phyloP scores from a whole-genome alignment of 2,797 vertebrate genomes.

The Parauchenoglanis ngamensis region DNA sequence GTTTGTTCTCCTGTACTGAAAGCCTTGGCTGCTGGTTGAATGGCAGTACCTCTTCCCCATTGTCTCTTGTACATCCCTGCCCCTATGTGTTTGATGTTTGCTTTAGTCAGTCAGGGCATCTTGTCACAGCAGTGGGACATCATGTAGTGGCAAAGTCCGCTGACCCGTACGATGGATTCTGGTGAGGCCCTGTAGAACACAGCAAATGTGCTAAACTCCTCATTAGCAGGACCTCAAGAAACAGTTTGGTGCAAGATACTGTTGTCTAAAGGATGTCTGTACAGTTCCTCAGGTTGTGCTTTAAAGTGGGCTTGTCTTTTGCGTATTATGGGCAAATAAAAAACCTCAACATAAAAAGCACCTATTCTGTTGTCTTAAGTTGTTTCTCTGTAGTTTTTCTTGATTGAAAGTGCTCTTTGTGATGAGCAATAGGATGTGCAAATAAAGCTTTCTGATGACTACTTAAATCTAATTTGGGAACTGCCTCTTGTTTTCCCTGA shows the following conservation, averaged over 20 bases:
- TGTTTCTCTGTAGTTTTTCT: not conserved
- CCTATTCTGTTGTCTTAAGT: constrained; percentile 36
- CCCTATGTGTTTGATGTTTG: not conserved
- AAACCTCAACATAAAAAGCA: constrained; percentile 12
- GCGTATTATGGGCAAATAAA: constrained; percentile 38
- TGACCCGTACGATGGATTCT: constrained; percentile 11
- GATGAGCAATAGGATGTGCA: constrained; percentile 54
- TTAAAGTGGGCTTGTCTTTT: constrained; percentile 56
- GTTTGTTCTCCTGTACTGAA: not conserved
- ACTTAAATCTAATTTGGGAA: constrained; percentile 58
- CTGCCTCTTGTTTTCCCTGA: constrained; percentile 46
- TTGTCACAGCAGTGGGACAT: not conserved
- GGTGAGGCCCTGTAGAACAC: not conserved
- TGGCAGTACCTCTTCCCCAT: not conserved
- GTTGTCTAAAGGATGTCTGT: not conserved
- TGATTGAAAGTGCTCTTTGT: constrained; percentile 45
- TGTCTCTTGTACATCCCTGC: not conserved
- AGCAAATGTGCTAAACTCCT: constrained; percentile 15
- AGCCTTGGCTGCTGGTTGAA: not conserved
- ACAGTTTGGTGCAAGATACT: constrained; percentile 6
- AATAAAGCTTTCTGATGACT: constrained; percentile 61
- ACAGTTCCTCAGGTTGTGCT: constrained; percentile 49
- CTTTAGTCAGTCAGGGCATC: not conserved
- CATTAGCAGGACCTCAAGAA: constrained; percentile 27
- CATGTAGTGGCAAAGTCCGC: not conserved